Percentiles rank a stretch among this genome's conserved stretches.
Evolutionary conservation across 2,797 vertebrate species (phyloP).

Genomic region (Poeciliopsis presidionis): DNA sequence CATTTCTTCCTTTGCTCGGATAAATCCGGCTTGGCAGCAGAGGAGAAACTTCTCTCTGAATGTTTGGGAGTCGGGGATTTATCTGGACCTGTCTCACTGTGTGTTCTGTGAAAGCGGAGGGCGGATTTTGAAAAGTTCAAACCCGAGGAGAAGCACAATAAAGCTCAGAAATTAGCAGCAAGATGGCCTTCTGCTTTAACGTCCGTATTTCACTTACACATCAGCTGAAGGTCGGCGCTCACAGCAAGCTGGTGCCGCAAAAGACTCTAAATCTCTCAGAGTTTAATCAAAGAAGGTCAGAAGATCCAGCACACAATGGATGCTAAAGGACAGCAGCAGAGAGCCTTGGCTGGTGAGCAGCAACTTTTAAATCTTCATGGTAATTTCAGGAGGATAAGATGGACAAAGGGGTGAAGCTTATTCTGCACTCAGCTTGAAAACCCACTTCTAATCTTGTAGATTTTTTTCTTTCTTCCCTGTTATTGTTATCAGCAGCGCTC

Average conservation of each 20-base stretch:
- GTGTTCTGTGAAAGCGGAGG: constrained; percentile 29
- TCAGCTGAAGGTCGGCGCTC: constrained; percentile 60
- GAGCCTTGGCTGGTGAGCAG: constrained; percentile 38
- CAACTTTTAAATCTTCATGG: constrained; percentile 44
- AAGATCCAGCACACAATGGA: constrained; percentile 41
- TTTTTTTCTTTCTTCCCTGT: not conserved
- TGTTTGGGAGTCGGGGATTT: constrained; percentile 38
- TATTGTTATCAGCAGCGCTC: constrained; percentile 8
- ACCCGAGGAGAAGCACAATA: constrained; percentile 38
- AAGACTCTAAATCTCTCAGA: constrained; percentile 50
- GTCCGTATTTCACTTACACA: constrained; percentile 42
- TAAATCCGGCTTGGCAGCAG: constrained; percentile 44
- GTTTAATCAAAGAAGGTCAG: constrained; percentile 57
- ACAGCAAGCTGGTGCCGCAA: constrained; percentile 30
- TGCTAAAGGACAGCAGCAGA: constrained; percentile 44
- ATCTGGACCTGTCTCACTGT: constrained; percentile 36
- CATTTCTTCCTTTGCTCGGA: constrained; percentile 13
- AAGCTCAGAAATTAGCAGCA: constrained; percentile 36
- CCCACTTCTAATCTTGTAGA: not conserved
- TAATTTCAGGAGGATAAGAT: constrained; percentile 48
- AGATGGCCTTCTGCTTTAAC: constrained; percentile 34
- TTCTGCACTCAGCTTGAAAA: not conserved
- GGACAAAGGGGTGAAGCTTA: constrained; percentile 9
- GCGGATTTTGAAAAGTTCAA: constrained; percentile 15
- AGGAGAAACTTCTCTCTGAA: constrained; percentile 24